phyloP scores from a whole-genome alignment of 2,113 vertebrate species.

The Peromyscus leucopus region DNA sequence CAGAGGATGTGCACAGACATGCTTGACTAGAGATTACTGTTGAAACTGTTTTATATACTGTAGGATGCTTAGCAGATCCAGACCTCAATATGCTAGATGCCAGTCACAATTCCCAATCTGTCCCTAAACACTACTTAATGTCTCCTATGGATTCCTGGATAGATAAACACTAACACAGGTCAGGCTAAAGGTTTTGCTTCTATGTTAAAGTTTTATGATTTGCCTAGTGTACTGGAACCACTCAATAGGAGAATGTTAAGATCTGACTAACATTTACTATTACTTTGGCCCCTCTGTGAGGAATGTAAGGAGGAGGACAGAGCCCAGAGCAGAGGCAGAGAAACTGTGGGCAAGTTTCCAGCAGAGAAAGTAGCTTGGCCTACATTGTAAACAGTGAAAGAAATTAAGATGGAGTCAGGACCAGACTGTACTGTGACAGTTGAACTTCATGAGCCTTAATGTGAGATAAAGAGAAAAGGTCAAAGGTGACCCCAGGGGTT shows the following conservation, averaged over 20 bases:
- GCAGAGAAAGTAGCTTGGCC: background rate
- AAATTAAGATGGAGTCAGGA: background rate
- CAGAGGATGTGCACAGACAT: background rate
- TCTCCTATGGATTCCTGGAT: background rate
- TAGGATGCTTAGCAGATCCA: background rate
- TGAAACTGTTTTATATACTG: background rate
- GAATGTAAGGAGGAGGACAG: background rate
- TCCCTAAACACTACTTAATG: background rate
- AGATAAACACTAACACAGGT: background rate
- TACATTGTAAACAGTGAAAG: background rate
- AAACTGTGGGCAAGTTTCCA: constrained; percentile 2
- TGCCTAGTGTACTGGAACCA: background rate
- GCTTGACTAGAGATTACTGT: background rate
- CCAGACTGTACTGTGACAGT: background rate
- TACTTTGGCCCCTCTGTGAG: background rate
- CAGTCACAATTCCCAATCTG: background rate
- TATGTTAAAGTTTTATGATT: constrained; percentile 14
- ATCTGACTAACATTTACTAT: constrained; percentile 13
- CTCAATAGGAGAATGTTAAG: background rate
- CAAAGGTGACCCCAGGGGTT: background rate
- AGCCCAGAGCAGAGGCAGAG: background rate
- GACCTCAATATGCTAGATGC: background rate
- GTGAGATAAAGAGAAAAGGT: background rate
- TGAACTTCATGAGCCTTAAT: background rate
- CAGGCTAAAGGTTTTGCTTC: constrained; percentile 1